Percentiles rank a stretch among this genome's conserved stretches.
Evolutionary conservation across 2,113 vertebrate genomes (phyloP).

Genomic region (Neotragus moschatus): DNA sequence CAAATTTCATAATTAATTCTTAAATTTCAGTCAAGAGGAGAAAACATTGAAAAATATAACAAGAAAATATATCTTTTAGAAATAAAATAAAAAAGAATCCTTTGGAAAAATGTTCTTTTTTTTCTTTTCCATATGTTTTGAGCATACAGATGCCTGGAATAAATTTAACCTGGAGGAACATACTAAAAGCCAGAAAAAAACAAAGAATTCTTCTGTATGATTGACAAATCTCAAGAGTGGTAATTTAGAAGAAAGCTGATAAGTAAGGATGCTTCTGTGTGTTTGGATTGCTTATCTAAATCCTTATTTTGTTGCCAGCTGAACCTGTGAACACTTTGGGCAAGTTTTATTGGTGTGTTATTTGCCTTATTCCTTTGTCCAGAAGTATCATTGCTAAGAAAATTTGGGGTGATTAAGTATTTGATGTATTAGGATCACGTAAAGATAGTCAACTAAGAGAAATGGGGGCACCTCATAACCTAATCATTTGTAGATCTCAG

Average conservation of each 20-base stretch:
- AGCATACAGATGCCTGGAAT: constrained; percentile 50
- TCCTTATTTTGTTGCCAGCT: not conserved
- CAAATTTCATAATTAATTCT: not conserved
- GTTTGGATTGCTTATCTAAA: not conserved
- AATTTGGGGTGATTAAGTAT: not conserved
- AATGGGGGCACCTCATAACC: not conserved
- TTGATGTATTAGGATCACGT: not conserved
- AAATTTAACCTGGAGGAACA: constrained; percentile 55
- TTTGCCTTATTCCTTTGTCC: not conserved
- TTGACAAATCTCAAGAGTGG: constrained; percentile 41
- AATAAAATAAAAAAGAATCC: constrained; percentile 38
- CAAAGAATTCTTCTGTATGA: constrained; percentile 37
- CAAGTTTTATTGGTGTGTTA: not conserved
- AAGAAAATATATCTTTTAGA: constrained; percentile 42
- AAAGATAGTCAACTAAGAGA: not conserved
- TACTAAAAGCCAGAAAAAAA: constrained; percentile 41
- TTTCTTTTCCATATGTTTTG: constrained; percentile 58
- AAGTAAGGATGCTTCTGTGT: not conserved
- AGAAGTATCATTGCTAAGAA: not conserved
- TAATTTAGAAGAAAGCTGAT: constrained; percentile 55
- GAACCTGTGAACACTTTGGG: not conserved
- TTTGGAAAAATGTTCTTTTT: constrained; percentile 24
- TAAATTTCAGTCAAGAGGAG: constrained; percentile 9
- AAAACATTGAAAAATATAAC: constrained; percentile 18
- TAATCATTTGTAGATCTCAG: not conserved